Evolutionary conservation across 2,888 invertebrate genomes (phyloP).

Genomic region (Acanthosepion pharaonis): DNA sequence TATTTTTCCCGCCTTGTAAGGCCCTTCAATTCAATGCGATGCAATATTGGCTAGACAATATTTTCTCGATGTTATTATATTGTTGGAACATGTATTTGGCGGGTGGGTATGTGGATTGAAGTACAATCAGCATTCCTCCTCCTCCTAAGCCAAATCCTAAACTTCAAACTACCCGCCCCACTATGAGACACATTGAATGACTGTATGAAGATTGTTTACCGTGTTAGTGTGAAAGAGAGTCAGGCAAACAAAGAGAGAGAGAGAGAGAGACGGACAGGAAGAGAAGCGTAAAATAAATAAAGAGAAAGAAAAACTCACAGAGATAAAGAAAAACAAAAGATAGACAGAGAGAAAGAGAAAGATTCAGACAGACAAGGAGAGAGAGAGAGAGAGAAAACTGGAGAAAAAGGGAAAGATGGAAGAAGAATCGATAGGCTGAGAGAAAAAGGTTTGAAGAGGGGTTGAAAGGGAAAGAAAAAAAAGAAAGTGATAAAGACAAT

Average conservation of each 20-base stretch:
- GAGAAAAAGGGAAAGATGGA: neutral
- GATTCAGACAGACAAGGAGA: neutral
- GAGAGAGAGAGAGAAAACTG: no score
- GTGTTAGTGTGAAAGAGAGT: neutral
- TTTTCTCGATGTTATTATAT: neutral
- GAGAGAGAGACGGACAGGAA: neutral
- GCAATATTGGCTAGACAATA: slow-evolving; percentile 33
- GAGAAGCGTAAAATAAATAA: neutral
- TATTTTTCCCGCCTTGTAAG: no score
- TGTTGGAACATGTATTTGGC: neutral
- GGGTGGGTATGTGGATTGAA: neutral
- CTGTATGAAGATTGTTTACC: neutral
- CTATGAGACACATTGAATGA: neutral
- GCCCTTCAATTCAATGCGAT: neutral
- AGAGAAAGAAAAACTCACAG: neutral
- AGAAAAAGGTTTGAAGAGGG: neutral
- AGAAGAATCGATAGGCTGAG: neutral
- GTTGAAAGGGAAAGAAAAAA: no score
- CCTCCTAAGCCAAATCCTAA: neutral
- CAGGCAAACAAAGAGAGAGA: neutral
- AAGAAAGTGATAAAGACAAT: neutral
- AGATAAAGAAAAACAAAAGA: neutral
- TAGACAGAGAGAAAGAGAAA: no score
- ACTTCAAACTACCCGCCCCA: neutral
- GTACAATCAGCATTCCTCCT: neutral